A percentile compares a stretch with the other conserved stretches of the same genome.
These are phyloP conservation scores for Pherbina coryleti DNA, from an alignment of 2,888 invertebrate genomes.

Conservation along the genomic window DNA sequence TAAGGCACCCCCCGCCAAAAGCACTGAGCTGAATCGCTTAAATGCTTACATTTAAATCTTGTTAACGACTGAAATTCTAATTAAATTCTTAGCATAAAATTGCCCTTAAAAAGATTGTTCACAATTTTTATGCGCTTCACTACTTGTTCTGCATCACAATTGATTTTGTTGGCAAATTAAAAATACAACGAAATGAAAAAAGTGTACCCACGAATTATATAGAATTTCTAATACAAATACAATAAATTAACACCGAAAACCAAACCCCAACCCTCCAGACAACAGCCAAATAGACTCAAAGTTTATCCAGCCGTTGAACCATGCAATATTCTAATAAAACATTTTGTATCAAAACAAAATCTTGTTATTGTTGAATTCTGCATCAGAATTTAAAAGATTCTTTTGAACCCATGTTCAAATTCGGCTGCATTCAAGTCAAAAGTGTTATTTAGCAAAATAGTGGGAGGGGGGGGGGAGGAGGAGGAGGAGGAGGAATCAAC, in stretches of 20 bases:
- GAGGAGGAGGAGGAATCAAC: neutral
- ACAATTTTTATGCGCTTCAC: too few relatives aligned
- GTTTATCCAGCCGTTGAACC: neutral
- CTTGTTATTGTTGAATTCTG: neutral
- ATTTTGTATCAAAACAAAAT: neutral
- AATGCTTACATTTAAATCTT: constrained; percentile 17
- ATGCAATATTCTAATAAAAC: constrained; percentile 7
- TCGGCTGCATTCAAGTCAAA: too few relatives aligned
- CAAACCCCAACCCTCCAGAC: neutral
- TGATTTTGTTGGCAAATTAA: too few relatives aligned
- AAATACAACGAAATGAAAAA: neutral
- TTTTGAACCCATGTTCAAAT: too few relatives aligned
- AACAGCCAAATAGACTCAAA: neutral
- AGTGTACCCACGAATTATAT: neutral
- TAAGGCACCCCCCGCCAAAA: too few relatives aligned
- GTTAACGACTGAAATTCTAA: constrained; percentile 26
- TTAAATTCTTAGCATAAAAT: constrained; percentile 31
- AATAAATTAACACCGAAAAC: constrained; percentile 15
- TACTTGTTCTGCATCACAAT: too few relatives aligned
- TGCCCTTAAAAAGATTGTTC: too few relatives aligned
- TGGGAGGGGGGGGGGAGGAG: too few relatives aligned
- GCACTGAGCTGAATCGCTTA: neutral
- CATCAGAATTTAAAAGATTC: too few relatives aligned
- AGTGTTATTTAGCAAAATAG: too few relatives aligned
- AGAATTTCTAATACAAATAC: neutral